Percentiles rank a stretch among this genome's conserved stretches.
Evolutionary conservation across 2,888 invertebrate genomes (phyloP).

Genomic region (Polydrusus cervinus): DNA sequence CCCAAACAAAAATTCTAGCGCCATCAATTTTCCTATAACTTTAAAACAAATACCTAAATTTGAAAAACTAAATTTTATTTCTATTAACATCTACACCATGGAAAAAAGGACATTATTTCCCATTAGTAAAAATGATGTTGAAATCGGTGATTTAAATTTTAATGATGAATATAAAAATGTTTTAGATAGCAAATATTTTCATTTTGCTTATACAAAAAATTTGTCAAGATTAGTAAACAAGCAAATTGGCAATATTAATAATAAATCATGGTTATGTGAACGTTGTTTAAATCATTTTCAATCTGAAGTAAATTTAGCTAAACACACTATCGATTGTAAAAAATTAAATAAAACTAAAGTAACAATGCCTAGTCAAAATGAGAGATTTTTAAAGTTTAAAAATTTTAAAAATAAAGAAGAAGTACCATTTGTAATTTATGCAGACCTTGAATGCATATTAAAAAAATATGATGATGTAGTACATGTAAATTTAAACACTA

Average conservation of each 20-base stretch:
- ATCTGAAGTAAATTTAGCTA: constrained; percentile 6
- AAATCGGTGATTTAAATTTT: not conserved
- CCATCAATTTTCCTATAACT: constrained; percentile 58
- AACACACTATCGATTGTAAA: constrained; percentile 20
- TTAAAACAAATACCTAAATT: constrained; percentile 57
- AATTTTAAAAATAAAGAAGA: constrained; percentile 27
- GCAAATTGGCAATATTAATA: not conserved
- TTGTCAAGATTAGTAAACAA: constrained; percentile 13
- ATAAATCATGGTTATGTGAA: constrained; percentile 16
- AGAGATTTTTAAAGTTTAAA: constrained; percentile 19
- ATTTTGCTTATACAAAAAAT: constrained; percentile 24
- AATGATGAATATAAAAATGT: not conserved
- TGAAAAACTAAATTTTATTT: constrained; percentile 59
- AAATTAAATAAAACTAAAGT: constrained; percentile 3
- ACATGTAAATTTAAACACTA: not conserved
- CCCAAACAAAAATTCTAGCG: constrained; percentile 21
- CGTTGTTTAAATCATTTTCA: constrained; percentile 17
- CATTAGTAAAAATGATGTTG: not conserved
- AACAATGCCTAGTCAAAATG: not conserved
- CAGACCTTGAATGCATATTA: constrained; percentile 19
- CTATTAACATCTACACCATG: constrained; percentile 57
- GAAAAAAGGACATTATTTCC: constrained; percentile 23
- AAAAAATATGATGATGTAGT: not conserved
- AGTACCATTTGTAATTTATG: constrained; percentile 14
- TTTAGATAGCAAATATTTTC: not conserved